These are phyloP conservation scores for Austrofundulus limnaeus DNA, from an alignment of 2,113 vertebrate genomes.

Conservation along the genomic window DNA sequence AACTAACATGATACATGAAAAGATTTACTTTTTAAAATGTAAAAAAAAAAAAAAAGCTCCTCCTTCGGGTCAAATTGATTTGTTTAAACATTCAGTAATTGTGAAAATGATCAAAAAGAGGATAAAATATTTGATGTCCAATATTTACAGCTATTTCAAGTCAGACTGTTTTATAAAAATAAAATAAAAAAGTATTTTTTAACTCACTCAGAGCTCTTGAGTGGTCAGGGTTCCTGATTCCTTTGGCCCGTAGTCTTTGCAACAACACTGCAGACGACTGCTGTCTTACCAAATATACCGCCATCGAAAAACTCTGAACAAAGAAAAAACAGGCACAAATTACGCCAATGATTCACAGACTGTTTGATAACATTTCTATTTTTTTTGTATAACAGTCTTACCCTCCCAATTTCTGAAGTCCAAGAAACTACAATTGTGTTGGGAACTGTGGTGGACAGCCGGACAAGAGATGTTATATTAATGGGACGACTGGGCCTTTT, in stretches of 20 bases:
- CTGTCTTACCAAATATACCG: constrained; percentile 97
- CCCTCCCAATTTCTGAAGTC: constrained; percentile 98
- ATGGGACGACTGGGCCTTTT: constrained; percentile 98
- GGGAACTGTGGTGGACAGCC: constrained; percentile 94
- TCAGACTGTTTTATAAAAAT: too few relatives aligned
- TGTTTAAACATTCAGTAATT: too few relatives aligned
- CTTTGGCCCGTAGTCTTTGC: constrained; percentile 95
- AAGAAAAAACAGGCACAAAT: constrained; percentile 2
- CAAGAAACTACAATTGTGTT: constrained; percentile 98
- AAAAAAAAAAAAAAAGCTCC: too few relatives aligned
- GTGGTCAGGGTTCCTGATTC: constrained; percentile 97
- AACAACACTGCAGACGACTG: constrained; percentile 94
- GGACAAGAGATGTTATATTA: constrained; percentile 97
- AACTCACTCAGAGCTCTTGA: constrained; percentile 95
- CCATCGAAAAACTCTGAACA: constrained; percentile 95
- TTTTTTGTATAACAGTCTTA: constrained; percentile 67
- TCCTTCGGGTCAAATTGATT: too few relatives aligned
- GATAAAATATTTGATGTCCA: too few relatives aligned
- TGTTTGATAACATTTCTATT: neutral
- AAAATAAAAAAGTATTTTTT: neutral
- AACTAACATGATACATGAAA: too few relatives aligned
- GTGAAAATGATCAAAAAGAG: too few relatives aligned
- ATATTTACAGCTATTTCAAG: too few relatives aligned
- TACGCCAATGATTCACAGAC: neutral
- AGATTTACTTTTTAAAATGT: too few relatives aligned